Evolutionary conservation across 1,140 invertebrate genomes (phyloP), one percentile per base, ranked within the genome.

Genomic region (Lasaia peninsularis): DNA sequence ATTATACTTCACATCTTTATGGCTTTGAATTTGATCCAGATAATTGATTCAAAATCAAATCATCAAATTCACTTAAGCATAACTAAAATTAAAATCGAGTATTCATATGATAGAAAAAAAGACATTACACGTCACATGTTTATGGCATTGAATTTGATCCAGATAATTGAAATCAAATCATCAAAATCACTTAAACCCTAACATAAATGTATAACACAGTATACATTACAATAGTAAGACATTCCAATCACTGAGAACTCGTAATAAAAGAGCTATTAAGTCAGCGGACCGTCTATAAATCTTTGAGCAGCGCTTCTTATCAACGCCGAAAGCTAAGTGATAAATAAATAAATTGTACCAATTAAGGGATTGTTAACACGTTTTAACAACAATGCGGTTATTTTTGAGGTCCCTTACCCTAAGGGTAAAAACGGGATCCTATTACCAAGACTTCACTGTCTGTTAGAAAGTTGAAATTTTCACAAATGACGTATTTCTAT

Each of bases 331-430:
- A 62, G 54, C 69, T 62, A 64, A 70, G 54, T 51, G 60, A 63
- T 49, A 60, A 67, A 73, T 71, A 74, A 73, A 76, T 78, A 78
- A 77, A 80, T 78, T 76, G 67, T 73, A 71, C 75, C 71, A 80
- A 80, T 81, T 80, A 81, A 81, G 52, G 63, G 67, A 77, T 81
- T 78, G 68, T 78, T 72, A 67, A 74, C 67, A 68, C 69, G 37
- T 65, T 62, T 52, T 50, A 52, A 48, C 34, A 44, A 32, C 50
- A 32, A 28, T 14, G 34, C 12, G 35, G 35, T 14, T 40, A 40
- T 7, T 40, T 40, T 40, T 40, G 4, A 28, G 5, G 24, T 28
- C n/a, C n/a, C n/a, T n/a, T n/a, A n/a, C n/a, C n/a, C n/a, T n/a
- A n/a, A n/a, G n/a, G n/a, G n/a, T n/a, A n/a, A n/a, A n/a, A n/a